Conservation (phyloP, 1,140 invertebrate genomes). For the Steinernema feltiae region DNA sequence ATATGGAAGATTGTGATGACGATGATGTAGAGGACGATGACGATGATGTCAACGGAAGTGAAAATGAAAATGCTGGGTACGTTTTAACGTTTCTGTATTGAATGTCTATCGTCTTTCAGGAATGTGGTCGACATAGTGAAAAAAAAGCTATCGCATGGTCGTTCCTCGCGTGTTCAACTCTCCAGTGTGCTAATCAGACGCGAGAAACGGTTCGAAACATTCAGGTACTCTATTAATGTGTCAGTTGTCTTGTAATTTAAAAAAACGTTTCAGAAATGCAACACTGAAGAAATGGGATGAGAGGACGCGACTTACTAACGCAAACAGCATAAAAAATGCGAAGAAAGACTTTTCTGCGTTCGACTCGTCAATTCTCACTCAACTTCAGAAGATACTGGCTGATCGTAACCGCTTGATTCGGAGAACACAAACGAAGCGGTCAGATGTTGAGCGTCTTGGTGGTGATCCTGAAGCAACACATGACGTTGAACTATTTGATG, state of each 20-base stretch:
- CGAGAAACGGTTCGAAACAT: constrained; percentile 28
- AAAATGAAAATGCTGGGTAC: background rate
- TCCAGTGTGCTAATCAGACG: background rate
- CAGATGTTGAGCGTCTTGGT: constrained; percentile 34
- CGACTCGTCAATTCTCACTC: constrained; percentile 14
- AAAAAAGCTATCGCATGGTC: background rate
- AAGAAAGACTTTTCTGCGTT: constrained; percentile 36
- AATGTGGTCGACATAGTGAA: constrained; percentile 19
- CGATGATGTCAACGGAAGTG: constrained; percentile 33
- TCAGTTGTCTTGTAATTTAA: constrained; percentile 3
- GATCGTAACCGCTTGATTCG: constrained; percentile 37
- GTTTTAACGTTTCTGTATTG: background rate
- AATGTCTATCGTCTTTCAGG: constrained; percentile 19
- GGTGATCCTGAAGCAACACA: background rate
- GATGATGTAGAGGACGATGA: constrained; percentile 25
- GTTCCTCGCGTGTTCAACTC: background rate
- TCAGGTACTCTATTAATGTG: constrained; percentile 23
- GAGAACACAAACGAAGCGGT: constrained; percentile 37
- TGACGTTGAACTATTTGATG: constrained; percentile 83
- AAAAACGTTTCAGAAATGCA: constrained; percentile 25
- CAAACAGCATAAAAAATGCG: constrained; percentile 22
- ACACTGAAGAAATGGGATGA: constrained; percentile 40
- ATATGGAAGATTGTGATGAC: constrained; percentile 31
- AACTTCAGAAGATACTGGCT: constrained; percentile 28
- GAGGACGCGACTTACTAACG: constrained; percentile 23